Percentiles rank a stretch among this genome's conserved stretches.
These are phyloP conservation scores for Brachyptera risi DNA, from an alignment of 2,888 invertebrate species.

Conservation along the genomic window DNA sequence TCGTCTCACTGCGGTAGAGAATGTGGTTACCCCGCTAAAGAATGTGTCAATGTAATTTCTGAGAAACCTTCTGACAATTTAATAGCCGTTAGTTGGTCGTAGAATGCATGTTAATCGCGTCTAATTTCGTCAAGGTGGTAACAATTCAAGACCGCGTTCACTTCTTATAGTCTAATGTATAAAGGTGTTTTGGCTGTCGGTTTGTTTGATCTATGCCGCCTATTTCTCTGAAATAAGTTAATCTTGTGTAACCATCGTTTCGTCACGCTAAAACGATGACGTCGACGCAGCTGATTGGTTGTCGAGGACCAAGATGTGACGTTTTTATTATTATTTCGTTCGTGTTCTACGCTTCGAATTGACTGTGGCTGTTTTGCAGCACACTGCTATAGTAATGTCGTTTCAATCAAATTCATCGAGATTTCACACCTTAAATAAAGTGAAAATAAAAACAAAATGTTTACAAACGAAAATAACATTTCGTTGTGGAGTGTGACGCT, in stretches of 20 bases:
- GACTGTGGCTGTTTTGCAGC: too few relatives aligned
- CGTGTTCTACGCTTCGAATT: conserved; percentile 11
- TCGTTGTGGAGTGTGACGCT: too few relatives aligned
- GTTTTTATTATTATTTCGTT: conserved; percentile 19
- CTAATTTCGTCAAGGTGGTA: conserved; percentile 30
- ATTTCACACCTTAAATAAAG: too few relatives aligned
- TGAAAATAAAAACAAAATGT: too few relatives aligned
- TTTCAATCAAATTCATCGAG: too few relatives aligned
- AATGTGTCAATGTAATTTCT: conserved; percentile 19
- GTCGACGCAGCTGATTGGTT: conserved; percentile 10
- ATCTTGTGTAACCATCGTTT: conserved; percentile 33
- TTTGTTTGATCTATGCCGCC: conserved; percentile 22
- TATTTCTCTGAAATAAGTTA: conserved; percentile 30
- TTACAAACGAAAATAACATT: too few relatives aligned
- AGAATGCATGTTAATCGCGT: conserved; percentile 23
- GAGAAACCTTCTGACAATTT: conserved; percentile 16
- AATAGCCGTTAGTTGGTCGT: conserved; percentile 18
- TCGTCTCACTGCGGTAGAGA: conserved; percentile 2
- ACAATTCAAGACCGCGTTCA: neutral
- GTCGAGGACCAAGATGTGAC: conserved; percentile 8
- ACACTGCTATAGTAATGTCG: too few relatives aligned
- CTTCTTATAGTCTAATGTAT: neutral
- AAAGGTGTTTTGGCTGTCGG: conserved; percentile 17
- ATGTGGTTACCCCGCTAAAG: conserved; percentile 10
- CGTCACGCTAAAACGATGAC: conserved; percentile 25